These are phyloP conservation scores for Steinernema khuongi DNA, from an alignment of 1,140 invertebrate genomes.

Conservation along the genomic window DNA sequence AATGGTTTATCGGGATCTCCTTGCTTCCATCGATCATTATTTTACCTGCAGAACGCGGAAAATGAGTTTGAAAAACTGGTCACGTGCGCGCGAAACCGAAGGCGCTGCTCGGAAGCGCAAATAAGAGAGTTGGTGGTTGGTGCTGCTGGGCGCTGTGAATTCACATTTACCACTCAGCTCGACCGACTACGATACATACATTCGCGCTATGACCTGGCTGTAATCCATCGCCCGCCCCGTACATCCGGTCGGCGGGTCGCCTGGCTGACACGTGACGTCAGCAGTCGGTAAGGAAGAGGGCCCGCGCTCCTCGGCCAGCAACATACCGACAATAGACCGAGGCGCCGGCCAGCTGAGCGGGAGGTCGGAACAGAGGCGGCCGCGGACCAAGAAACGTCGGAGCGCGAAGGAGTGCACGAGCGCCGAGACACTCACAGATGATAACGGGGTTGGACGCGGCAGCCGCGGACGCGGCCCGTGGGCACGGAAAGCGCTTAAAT, in stretches of 20 bases:
- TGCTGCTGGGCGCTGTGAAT: slow-evolving; percentile 2
- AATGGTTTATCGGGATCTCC: not conserved
- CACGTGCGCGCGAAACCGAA: slow-evolving; percentile 7
- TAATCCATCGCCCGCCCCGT: slow-evolving; percentile 10
- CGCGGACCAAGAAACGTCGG: not conserved
- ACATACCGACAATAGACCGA: not conserved
- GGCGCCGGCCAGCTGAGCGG: slow-evolving; percentile 4
- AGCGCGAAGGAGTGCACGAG: slow-evolving; percentile 5
- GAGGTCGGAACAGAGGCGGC: not conserved
- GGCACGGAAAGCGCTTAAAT: not conserved
- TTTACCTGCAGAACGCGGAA: not conserved
- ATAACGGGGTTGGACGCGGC: too few species aligned
- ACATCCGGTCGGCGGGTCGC: slow-evolving; percentile 10
- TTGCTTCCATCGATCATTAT: slow-evolving; percentile 9
- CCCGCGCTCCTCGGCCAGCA: not conserved
- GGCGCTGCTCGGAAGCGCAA: slow-evolving; percentile 12
- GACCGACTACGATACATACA: slow-evolving; percentile 13
- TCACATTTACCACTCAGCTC: slow-evolving; percentile 11
- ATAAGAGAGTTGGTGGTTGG: not conserved
- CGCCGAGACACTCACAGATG: slow-evolving; percentile 5
- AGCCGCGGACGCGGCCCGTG: not conserved
- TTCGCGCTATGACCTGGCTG: slow-evolving; percentile 12
- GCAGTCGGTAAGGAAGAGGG: not conserved
- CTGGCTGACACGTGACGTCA: slow-evolving; percentile 12
- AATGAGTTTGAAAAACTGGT: not conserved